Evolutionary conservation across 2,797 vertebrate species (phyloP).

Genomic region (Mormyrus hasselquistii): DNA sequence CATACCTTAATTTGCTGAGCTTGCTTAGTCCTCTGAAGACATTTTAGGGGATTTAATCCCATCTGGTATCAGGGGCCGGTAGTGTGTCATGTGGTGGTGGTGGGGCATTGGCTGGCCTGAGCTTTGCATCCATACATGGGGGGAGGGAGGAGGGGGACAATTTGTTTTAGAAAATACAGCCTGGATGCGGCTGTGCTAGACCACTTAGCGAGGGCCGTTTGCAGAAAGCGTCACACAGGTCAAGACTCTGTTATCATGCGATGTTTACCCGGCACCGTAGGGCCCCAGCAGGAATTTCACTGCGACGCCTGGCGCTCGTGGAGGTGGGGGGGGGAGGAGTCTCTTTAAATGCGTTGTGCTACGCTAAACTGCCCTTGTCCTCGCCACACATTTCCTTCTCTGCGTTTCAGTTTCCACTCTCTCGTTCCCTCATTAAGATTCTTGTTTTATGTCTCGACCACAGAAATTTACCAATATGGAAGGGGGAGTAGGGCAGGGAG

Average conservation of each 20-base stretch:
- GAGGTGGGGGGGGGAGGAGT: background rate
- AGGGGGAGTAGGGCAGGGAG: background rate
- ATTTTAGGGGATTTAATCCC: background rate
- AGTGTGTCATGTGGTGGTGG: background rate
- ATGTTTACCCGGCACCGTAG: background rate
- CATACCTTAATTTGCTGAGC: background rate
- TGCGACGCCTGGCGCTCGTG: background rate
- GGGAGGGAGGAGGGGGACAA: background rate
- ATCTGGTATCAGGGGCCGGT: background rate
- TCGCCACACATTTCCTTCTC: background rate
- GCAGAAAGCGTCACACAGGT: background rate
- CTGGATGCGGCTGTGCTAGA: background rate
- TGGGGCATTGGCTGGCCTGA: background rate
- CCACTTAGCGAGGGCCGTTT: background rate
- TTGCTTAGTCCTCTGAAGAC: background rate
- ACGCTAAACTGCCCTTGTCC: background rate
- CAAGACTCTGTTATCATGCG: background rate
- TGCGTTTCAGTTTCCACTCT: background rate
- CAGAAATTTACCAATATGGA: slow-evolving; percentile 10
- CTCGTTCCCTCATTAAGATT: slow-evolving; percentile 8
- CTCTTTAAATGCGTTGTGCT: background rate
- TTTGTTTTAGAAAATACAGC: background rate
- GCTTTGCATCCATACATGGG: background rate
- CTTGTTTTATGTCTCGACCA: slow-evolving; percentile 11
- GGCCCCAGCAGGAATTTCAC: background rate